Base-by-base conservation (phyloP, 2,888 invertebrate species). In the Diarsia rubi region DNA sequence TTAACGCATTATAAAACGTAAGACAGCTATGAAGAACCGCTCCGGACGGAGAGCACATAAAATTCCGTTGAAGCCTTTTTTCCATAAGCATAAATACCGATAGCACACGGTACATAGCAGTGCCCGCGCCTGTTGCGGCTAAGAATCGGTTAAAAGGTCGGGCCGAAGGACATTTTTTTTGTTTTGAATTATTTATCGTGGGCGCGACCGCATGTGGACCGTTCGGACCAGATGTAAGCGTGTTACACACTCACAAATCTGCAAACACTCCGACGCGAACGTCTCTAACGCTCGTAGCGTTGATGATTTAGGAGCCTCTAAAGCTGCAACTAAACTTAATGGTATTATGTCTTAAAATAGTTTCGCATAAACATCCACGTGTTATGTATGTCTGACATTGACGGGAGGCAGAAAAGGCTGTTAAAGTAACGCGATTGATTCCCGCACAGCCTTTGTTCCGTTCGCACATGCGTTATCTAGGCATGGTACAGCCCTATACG, bases 41-140 rank as follows among this genome's bases (percentile, higher is more conserved):
- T 94, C 88, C 89, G 92, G 90, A 89, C 91, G 87, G 91, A 91
- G 92, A 91, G 89, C 91, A 94, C 92, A 95, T 95, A 93, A 95
- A 95, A 96, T 94, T 96, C 95, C 96, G 95, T 96, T 94, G 94
- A 92, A 94, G 91, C 93, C 93, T 95, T 96, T 95, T 95, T 95
- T 93, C 91, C 89, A 90, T 86, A 82, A 80, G 75, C 42, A 78
- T 91, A 90, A 90, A 94, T 95, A 95, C 95, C 95, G 95, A 96
- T 94, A 95, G 88, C 93, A 92, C 92, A 92, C 93, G 93, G 94
- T 93, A 93, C 91, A 89, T 89, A 90, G 89, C 83, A 87, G 88
- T 81, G 88, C 86, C 85, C 85, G 87, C 83, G 87, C 86, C 87
- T 84, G 79, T 62, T 77, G 82, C 76, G 72, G 60, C 76, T 57